These are phyloP conservation scores for Drosophila ezoana DNA, from an alignment of 2,888 invertebrate genomes.

Conservation along the genomic window DNA sequence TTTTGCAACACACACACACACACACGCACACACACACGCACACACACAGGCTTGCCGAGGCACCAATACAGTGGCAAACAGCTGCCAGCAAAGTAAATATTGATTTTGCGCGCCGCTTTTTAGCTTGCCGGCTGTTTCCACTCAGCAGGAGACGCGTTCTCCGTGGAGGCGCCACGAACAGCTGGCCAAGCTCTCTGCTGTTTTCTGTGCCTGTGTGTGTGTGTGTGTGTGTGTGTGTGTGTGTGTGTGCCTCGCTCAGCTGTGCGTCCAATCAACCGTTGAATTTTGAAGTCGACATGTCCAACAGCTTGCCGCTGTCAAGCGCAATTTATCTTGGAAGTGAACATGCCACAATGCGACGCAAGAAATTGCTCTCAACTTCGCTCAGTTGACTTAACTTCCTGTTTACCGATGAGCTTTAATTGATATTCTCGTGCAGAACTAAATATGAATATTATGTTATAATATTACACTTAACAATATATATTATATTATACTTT, in stretches of 20 bases:
- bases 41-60: neutral
- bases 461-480: no score
- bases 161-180: constrained; percentile 52
- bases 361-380: neutral
- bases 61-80: constrained; percentile 45
- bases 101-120: constrained; percentile 60
- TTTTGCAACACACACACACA: constrained; percentile 32
- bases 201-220: neutral
- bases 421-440: no score
- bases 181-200: constrained; percentile 30
- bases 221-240: constrained; percentile 12
- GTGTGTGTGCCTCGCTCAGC: constrained; percentile 62
- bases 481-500: no score
- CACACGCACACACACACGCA: neutral
- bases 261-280: constrained; percentile 67
- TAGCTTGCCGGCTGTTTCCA: constrained; percentile 52
- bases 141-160: constrained; percentile 21
- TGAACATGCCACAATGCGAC: constrained; percentile 3
- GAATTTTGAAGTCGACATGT: constrained; percentile 28
- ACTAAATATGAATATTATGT: no score
- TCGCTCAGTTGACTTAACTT: neutral
- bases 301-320: constrained; percentile 35
- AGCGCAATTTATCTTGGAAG: constrained; percentile 4
- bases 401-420: no score
- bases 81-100: constrained; percentile 69